Evolutionary conservation across 2,797 vertebrate species (phyloP), one percentile per base, ranked within the genome.

Genomic region (Echiichthys vipera): DNA sequence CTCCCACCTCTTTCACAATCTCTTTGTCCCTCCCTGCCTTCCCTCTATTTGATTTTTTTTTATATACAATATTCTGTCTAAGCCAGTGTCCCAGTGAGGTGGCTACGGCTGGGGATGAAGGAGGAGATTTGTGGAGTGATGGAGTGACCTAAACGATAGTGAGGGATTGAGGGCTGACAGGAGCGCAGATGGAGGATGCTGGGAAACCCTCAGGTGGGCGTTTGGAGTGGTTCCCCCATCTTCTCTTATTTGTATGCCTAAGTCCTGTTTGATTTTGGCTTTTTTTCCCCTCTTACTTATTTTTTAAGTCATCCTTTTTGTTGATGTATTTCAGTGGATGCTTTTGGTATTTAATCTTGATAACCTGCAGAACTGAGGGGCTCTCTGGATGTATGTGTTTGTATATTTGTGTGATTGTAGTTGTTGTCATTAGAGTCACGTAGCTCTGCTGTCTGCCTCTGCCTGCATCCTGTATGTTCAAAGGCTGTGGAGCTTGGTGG

Each of bases 161-260:
- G 51, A 66, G 79, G 73, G 73, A 74, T 50, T 77, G 71, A 78
- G 68, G 72, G 78, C 76, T 72, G 40, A 77, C 53, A 74, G 70
- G 43, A 85, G 68, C 68, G 5, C 65, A 46, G 80, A 89, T 91
- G 90, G 90, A 92, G 74, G 56, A 88, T 81, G 80, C 80, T 83
- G 87, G 84, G 84, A 86, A 87, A 86, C 77, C 81, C 74, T 88
- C 92, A 93, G 92, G 91, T 92, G 91, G 90, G 91, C 74, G 11
- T 65, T 74, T 61, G 42, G 30, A 84, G 78, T 65, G 22, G 57
- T 88, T 36, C 47, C 67, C 68, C 57, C n/a, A n/a, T 58, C 64
- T 58, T 50, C 65, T 50, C 14, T 29, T 5, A 54, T 74, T 65
- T 77, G 36, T 77, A 10, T 57, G 37, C 77, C 42, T 74, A 43